A percentile compares a stretch with the other conserved stretches of the same genome.
Conservation (phyloP, 2,113 vertebrate genomes). For the Castor canadensis region DNA sequence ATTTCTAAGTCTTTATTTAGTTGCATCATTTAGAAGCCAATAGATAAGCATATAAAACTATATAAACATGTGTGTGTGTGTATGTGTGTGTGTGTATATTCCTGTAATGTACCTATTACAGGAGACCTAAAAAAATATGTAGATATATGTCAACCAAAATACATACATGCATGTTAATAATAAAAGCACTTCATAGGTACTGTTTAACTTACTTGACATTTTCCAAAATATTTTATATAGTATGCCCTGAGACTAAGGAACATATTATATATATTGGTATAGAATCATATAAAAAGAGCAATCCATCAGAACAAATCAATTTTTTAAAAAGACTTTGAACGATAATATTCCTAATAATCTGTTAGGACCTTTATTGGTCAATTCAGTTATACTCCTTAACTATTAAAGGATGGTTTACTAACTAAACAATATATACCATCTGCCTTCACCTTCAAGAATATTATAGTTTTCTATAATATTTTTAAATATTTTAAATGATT, state of each 20-base stretch:
- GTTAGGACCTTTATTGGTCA: background rate
- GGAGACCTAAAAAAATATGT: background rate
- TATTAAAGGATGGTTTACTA: background rate
- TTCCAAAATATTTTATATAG: constrained; percentile 27
- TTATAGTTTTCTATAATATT: background rate
- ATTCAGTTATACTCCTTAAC: background rate
- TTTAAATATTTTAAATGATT: background rate
- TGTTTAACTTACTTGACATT: background rate
- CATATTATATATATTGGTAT: background rate
- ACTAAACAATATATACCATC: background rate
- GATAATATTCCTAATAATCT: background rate
- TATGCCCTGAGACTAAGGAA: background rate
- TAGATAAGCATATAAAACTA: constrained; percentile 12
- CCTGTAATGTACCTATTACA: background rate
- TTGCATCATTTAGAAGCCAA: constrained; percentile 4
- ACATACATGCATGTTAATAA: background rate
- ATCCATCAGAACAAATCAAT: background rate
- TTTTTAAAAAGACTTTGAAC: constrained; percentile 18
- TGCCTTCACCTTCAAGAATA: background rate
- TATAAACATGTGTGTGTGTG: too few relatives aligned
- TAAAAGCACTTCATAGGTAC: background rate
- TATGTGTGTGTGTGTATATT: too few relatives aligned
- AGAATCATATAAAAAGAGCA: background rate
- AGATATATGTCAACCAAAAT: background rate
- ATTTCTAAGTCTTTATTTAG: constrained; percentile 14